Evolutionary conservation across 2,113 vertebrate genomes (phyloP).

Genomic region (Promerops cafer): DNA sequence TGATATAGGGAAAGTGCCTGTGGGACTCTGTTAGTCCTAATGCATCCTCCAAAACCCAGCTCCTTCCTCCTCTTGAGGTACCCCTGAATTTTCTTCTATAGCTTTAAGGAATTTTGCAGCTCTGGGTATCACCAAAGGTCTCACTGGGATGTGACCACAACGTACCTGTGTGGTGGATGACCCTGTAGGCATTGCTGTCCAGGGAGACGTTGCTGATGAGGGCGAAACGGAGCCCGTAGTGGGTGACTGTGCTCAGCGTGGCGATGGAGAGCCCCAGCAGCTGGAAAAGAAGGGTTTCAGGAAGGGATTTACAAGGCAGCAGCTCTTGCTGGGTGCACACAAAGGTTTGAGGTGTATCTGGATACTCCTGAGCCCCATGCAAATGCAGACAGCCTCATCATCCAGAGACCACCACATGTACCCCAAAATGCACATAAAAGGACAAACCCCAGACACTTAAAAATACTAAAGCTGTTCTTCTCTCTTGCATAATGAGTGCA

Average conservation of each 20-base stretch:
- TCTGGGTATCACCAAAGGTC: neutral
- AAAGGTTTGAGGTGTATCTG: neutral
- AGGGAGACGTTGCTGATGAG: conserved; percentile 24
- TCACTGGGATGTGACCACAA: accelerated
- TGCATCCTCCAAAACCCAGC: neutral
- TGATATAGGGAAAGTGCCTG: neutral
- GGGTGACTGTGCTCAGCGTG: conserved; percentile 45
- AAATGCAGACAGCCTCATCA: neutral
- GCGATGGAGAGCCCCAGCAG: conserved; percentile 52
- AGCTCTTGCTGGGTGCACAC: neutral
- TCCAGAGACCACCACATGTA: neutral
- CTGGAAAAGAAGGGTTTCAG: conserved; percentile 32
- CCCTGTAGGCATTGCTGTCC: conserved; percentile 23
- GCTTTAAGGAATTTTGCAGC: neutral
- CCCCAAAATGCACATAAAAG: neutral
- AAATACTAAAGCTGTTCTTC: neutral
- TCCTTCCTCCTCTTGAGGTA: neutral
- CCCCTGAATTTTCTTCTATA: neutral
- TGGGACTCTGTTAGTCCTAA: neutral
- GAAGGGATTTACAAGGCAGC: neutral
- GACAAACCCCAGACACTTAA: neutral
- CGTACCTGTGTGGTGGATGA: conserved; percentile 35
- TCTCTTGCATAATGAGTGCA: neutral
- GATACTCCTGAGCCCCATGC: neutral
- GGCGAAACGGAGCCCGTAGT: conserved; percentile 37